Conservation (phyloP, 2,113 vertebrate genomes). For the Triplophysa siluroides region DNA sequence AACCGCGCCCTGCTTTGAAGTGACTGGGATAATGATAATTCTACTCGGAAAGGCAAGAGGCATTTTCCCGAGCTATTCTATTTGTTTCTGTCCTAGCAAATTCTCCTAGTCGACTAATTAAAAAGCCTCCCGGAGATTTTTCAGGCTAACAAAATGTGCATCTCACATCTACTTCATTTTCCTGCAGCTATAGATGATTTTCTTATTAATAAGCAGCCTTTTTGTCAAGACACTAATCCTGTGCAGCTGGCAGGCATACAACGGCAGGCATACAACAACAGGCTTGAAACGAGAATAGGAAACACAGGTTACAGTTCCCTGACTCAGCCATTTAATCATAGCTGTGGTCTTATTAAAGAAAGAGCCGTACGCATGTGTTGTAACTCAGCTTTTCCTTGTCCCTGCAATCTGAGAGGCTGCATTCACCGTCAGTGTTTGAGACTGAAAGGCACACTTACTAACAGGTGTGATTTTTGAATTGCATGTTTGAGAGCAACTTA, state of each 20-base stretch:
- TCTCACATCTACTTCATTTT: conserved; percentile 38
- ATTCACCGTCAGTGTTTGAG: too few species aligned
- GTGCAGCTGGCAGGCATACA: conserved; percentile 42
- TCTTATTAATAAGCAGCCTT: conserved; percentile 50
- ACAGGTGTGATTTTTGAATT: too few species aligned
- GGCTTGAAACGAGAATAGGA: conserved; percentile 37
- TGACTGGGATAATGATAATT: conserved; percentile 38
- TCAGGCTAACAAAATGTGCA: conserved; percentile 45
- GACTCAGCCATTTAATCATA: conserved; percentile 46
- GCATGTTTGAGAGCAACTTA: too few species aligned
- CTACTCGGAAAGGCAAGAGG: conserved; percentile 23
- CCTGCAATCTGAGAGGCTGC: neutral
- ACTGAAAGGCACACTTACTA: too few species aligned
- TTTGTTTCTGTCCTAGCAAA: conserved; percentile 46
- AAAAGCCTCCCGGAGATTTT: conserved; percentile 43
- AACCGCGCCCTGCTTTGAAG: conserved; percentile 32
- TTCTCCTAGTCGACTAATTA: conserved; percentile 45
- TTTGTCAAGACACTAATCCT: conserved; percentile 51
- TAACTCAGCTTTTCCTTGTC: neutral
- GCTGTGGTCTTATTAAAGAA: conserved; percentile 32
- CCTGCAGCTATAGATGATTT: conserved; percentile 47
- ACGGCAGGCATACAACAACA: conserved; percentile 30
- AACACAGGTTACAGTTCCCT: conserved; percentile 41
- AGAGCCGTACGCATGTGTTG: neutral
- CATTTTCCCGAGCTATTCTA: conserved; percentile 38